These are phyloP conservation scores for Nasonia longicornis DNA, from an alignment of 1,140 invertebrate genomes.

Conservation along the genomic window DNA sequence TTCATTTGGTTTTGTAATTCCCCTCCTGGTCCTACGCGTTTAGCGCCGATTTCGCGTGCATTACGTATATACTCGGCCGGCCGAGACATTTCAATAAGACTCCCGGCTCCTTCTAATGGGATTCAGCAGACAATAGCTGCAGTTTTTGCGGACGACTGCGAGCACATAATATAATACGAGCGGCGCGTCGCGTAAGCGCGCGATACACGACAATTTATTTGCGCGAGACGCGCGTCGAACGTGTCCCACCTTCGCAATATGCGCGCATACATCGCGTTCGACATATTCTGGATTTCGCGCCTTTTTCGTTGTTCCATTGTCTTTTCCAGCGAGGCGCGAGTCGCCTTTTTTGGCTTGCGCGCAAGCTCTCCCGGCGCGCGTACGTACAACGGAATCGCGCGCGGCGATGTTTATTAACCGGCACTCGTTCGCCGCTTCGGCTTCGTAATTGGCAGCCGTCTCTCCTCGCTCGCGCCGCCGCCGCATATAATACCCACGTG, in stretches of 20 bases:
- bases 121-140: neutral
- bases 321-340: constrained; percentile 46
- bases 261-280: constrained; percentile 11
- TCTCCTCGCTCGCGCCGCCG: neutral
- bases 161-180: neutral
- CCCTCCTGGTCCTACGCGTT: neutral
- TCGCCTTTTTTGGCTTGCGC: constrained; percentile 53
- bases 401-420: constrained; percentile 48
- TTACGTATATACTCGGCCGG: no score
- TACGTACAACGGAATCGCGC: constrained; percentile 20
- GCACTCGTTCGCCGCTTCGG: constrained; percentile 34
- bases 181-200: neutral
- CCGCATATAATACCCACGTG: constrained; percentile 1
- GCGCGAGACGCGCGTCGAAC: constrained; percentile 55
- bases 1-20: neutral
- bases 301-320: constrained; percentile 59
- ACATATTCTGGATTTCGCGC: constrained; percentile 55
- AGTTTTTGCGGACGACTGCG: neutral
- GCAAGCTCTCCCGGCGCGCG: neutral
- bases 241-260: constrained; percentile 58
- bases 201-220: constrained; percentile 54
- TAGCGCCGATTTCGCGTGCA: no score
- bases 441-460: constrained; percentile 46
- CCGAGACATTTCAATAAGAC: neutral
- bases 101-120: neutral